Base-by-base conservation (phyloP, 1,140 invertebrate genomes). In the Drosophila funebris region DNA sequence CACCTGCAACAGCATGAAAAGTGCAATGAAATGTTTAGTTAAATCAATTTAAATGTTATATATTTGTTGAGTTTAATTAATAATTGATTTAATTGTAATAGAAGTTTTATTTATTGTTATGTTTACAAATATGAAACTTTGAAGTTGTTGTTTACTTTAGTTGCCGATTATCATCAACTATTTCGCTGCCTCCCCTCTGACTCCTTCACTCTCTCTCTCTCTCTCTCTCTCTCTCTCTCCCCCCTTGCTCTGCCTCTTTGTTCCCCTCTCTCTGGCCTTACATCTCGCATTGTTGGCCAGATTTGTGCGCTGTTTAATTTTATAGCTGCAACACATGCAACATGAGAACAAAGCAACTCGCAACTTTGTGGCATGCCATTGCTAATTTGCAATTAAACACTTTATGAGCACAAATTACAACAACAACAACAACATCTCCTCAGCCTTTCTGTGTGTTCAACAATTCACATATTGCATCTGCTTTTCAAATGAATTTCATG, bases 301-400 rank as follows among this genome's bases (percentile, higher is more conserved):
- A 61, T 58, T 46, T 62, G 64, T 31, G 36, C 31, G 43, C 33
- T 67, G 29, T 56, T 69, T 64, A 11, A 22, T 46, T 76, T 58
- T 57, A 88, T 83, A 52, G 43, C 64, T 33, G 52, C 43, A 41
- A 56, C 68, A 76, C 83, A 88, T 88, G 82, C 82, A 87, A 88
- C 81, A 67, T 16, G 36, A 36, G 36, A 57, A 76, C 50, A 61
- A 58, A 48, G n/a, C 31, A 64, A 37, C 57, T 44, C n/a, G 48
- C 66, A 61, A 36, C 53, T 52, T 56, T 69, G 64, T 52, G 58
- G 62, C 70, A 79, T 84, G 62, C 71, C 71, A 73, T 73, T 70
- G 78, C 83, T 87, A 87, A 87, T 87, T 87, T 87, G 83, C 83
- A 87, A 87, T 87, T 87, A 87, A 87, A 88, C 83, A 88, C 83